Base-by-base conservation (phyloP, 2,113 vertebrate genomes). In the Maccullochella peelii region DNA sequence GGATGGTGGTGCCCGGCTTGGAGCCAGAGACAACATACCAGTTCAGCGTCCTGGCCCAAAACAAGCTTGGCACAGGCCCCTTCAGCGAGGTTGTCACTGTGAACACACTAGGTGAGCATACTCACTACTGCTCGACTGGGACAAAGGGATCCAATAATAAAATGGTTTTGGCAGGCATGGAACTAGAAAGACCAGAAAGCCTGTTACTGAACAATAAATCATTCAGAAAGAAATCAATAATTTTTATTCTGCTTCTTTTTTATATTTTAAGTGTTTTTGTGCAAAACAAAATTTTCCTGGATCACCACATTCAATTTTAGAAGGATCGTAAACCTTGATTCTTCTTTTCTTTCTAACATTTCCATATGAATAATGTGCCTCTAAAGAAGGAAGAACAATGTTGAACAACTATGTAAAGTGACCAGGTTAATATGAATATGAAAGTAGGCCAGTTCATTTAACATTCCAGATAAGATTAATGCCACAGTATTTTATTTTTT, bases 21-120 rank as follows among this genome's bases (percentile, higher is more conserved):
- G 98, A 99, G 95, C 96, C 98, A 0, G 97, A 99, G 96, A 99
- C 98, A 5, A 97, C 97, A 0, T 99, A 99, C 95, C 97, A 99
- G 96, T 99, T 99, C 96, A 99, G 98, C 84, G 95, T 99, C 91
- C 96, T 99, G 95, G 97, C 98, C 91, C 97, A 98, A 90, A 99
- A 99, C 95, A 99, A 97, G 93, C 96, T 99, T 92, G 98, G 98
- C 61, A 99, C 97, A 71, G 98, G 98, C 90, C 97, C 97, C 93
- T 99, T 99, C 97, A 99, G 98, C 93, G 97, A 99, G 94, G 97
- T 99, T 96, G 97, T 99, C 97, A 99, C 98, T 97, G 97, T 99
- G 96, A 99, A 97, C 95, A 99, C 98, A 95, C 96, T 98, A 98
- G 98, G 98, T 99, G 75, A 94, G 97, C 80, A 18, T 5, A 30